A percentile compares a stretch with the other conserved stretches of the same genome.
phyloP scores from a whole-genome alignment of 2,797 vertebrate species.

The Pitangus sulphuratus region DNA sequence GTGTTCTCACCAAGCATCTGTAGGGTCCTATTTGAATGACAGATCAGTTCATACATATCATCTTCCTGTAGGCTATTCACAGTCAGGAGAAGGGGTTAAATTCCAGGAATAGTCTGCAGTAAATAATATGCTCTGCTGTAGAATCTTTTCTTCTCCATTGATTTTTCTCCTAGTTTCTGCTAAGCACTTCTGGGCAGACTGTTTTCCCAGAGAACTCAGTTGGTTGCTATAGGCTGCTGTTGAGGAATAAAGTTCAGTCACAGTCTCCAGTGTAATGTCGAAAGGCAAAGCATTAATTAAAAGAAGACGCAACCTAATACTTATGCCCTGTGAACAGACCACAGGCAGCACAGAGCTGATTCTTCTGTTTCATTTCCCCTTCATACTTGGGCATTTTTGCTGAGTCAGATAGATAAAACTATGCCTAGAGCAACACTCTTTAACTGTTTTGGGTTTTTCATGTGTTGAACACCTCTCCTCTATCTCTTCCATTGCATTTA shows the following conservation, averaged over 20 bases:
- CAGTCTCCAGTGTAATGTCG: neutral
- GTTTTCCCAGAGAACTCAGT: neutral
- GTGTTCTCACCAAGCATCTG: neutral
- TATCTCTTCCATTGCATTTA: neutral
- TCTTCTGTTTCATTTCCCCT: constrained; percentile 23
- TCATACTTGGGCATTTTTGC: neutral
- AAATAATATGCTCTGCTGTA: neutral
- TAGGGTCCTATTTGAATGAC: neutral
- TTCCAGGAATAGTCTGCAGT: neutral
- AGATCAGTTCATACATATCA: neutral
- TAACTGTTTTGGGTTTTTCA: neutral
- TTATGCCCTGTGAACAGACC: neutral
- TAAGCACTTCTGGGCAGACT: neutral
- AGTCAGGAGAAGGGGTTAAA: neutral
- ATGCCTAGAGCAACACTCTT: neutral
- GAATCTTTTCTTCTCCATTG: neutral
- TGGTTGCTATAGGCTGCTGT: neutral
- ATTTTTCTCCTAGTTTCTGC: neutral
- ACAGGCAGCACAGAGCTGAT: neutral
- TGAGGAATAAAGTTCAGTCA: constrained; percentile 1
- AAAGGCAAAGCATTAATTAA: constrained; percentile 48
- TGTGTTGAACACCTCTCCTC: neutral
- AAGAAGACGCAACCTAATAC: neutral
- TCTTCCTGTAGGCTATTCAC: neutral
- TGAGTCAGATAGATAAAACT: constrained; percentile 23